A percentile compares a stretch with the other conserved stretches of the same genome.
phyloP scores from a whole-genome alignment of 2,113 vertebrate genomes.

The Tretioscincus oriximinensis region DNA sequence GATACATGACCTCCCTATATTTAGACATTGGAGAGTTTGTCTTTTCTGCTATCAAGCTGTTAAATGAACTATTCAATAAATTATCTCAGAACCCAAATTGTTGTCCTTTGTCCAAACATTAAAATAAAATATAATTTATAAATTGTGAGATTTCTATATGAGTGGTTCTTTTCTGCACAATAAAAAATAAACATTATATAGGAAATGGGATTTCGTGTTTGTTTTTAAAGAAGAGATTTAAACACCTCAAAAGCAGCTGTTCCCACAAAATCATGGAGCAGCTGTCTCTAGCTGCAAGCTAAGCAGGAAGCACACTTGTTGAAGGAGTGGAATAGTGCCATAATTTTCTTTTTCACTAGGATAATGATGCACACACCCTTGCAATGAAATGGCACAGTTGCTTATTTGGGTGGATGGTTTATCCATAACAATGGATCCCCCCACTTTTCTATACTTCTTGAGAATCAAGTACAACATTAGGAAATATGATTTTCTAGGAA shows the following conservation, averaged over 20 bases:
- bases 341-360: neutral
- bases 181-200: neutral
- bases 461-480: neutral
- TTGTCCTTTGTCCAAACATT: neutral
- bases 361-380: neutral
- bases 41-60: neutral
- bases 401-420: neutral
- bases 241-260: constrained; percentile 1
- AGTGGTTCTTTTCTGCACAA: neutral
- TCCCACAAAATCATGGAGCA: neutral
- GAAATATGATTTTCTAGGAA: neutral
- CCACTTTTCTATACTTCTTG: neutral
- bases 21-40: neutral
- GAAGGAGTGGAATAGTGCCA: neutral
- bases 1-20: too few relatives aligned
- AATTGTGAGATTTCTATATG: neutral
- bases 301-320: constrained; percentile 2
- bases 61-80: neutral
- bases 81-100: neutral
- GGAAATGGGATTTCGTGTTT: neutral
- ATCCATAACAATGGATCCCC: neutral
- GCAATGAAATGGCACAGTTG: neutral
- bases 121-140: neutral
- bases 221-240: neutral
- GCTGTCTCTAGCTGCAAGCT: neutral